A percentile compares a stretch with the other conserved stretches of the same genome.
Conservation (phyloP, 2,113 vertebrate genomes). For the Oostethus manadensis region DNA sequence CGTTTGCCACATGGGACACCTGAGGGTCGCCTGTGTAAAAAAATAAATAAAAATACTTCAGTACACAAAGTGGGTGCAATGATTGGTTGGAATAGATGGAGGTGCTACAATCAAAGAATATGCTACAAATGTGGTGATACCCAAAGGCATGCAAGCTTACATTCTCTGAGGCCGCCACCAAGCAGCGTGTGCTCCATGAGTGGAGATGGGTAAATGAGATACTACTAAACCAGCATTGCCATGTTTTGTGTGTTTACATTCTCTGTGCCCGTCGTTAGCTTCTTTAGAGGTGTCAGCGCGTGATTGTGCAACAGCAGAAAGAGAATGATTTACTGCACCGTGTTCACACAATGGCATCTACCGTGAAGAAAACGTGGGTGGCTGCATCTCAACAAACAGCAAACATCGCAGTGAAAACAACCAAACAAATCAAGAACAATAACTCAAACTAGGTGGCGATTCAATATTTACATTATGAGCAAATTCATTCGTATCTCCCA, state of each 20-base stretch:
- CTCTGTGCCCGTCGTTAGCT: constrained; percentile 38
- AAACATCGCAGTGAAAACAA: constrained; percentile 34
- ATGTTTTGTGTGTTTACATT: constrained; percentile 56
- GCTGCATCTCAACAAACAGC: constrained; percentile 5
- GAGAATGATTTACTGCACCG: constrained; percentile 50
- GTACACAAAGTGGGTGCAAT: constrained; percentile 36
- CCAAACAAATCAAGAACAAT: constrained; percentile 51
- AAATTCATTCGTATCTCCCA: constrained; percentile 59
- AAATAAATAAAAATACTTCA: constrained; percentile 37
- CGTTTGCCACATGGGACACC: constrained; percentile 36
- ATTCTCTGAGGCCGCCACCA: constrained; percentile 60
- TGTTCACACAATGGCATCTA: constrained; percentile 33
- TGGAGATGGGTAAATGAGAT: constrained; percentile 46
- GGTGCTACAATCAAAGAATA: constrained; percentile 69
- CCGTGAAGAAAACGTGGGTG: constrained; percentile 42
- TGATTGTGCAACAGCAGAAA: constrained; percentile 61
- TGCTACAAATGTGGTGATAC: constrained; percentile 58
- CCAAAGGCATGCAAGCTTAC: constrained; percentile 71
- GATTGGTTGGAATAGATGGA: constrained; percentile 14
- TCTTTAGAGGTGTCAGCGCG: constrained; percentile 29
- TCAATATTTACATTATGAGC: constrained; percentile 64
- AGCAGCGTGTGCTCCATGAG: constrained; percentile 50
- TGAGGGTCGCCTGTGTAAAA: constrained; percentile 51
- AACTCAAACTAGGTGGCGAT: constrained; percentile 53
- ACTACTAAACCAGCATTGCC: constrained; percentile 43